Base-by-base conservation (phyloP, 1,140 invertebrate genomes). In the Euwallacea similis region DNA sequence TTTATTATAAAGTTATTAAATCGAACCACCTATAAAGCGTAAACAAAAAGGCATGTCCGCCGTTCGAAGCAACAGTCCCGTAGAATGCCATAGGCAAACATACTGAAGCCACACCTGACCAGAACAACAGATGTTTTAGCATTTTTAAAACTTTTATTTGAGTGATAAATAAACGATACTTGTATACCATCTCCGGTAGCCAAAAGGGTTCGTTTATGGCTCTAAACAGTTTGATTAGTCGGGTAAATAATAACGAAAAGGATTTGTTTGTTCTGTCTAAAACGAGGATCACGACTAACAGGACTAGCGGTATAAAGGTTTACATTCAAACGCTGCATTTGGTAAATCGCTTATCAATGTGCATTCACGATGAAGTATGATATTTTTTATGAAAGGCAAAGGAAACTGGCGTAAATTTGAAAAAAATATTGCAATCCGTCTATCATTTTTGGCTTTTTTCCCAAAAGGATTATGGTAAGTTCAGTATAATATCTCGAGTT, bases 121-220 rank as follows among this genome's bases (percentile, higher is more conserved):
- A 61, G 59, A 61, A 61, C 59, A 61, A 61, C 59, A 61, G 59
- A 61, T 61, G 59, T 61, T 61, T 61, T 61, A 61, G 21, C 21
- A 41, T 21, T 61, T 61, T 61, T 61, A 61, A 61, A 61, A 61
- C 8, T 61, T 61, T 61, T 43, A 61, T 61, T 61, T 61, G 59
- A 61, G 16, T 56, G 16, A 61, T 61, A 61, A 61, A 61, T 61
- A 61, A 61, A 61, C 59, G 21, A 61, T 43, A 42, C 59, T 61
- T 61, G 54, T 56, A 56, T 13, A 43, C 42, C 33, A 7, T 61
- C 11, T 61, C n/a, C 59, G 59, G 59, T 61, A 61, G 59, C 59
- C 33, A 43, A 61, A 61, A 61, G 42, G 59, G 59, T 42, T 16
- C 21, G 59, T 61, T 61, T 61, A 43, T 61, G 42, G 59, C 42